phyloP scores from a whole-genome alignment of 2,113 vertebrate genomes.

The Clarias batrachus region DNA sequence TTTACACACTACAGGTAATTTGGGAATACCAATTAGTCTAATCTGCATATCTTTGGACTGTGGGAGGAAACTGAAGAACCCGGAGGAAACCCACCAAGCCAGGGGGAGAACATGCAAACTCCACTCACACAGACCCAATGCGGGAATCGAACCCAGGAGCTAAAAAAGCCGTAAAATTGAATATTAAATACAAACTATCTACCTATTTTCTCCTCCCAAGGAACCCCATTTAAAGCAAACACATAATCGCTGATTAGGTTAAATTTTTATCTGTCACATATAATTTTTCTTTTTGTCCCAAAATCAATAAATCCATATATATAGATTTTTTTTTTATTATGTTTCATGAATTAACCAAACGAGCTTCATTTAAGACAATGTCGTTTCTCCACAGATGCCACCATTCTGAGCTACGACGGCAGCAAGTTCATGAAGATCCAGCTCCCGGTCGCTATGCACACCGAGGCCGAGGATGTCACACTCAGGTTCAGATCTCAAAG shows the following conservation, averaged over 20 bases:
- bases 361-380: background rate
- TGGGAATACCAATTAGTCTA: no score
- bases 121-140: no score
- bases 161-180: background rate
- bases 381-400: slow-evolving; percentile 80
- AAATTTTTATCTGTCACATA: no score
- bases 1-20: no score
- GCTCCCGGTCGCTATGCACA: slow-evolving; percentile 94
- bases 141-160: no score
- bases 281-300: background rate
- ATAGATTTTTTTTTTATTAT: background rate
- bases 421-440: slow-evolving; percentile 99
- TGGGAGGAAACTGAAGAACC: no score
- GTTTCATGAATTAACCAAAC: background rate
- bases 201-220: no score
- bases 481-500: slow-evolving; percentile 91
- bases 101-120: no score
- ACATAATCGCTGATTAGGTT: background rate
- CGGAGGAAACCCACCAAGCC: no score
- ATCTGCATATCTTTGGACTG: no score
- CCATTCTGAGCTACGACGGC: slow-evolving; percentile 93
- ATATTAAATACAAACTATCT: background rate
- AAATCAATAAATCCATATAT: background rate
- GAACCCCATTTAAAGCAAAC: background rate
- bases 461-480: slow-evolving; percentile 93